These are phyloP conservation scores for Isichthys henryi DNA, from an alignment of 2,113 vertebrate genomes.

Conservation along the genomic window DNA sequence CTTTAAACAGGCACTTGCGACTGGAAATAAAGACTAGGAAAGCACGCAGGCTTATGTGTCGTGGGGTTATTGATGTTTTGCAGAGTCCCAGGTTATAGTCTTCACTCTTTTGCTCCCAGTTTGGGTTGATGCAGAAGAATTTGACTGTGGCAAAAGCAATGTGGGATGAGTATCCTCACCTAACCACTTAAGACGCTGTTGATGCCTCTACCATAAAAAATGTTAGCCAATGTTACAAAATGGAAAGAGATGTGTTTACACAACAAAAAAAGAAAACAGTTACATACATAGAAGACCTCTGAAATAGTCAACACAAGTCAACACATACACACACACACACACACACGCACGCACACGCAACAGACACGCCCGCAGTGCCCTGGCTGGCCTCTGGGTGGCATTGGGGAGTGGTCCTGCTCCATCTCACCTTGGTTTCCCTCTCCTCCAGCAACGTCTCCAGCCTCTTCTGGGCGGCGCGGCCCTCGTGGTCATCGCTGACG, in stretches of 20 bases:
- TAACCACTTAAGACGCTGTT: constrained; percentile 88
- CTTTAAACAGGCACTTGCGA: neutral
- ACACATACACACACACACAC: constrained; percentile 28
- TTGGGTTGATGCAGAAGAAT: constrained; percentile 88
- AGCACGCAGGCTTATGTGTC: neutral
- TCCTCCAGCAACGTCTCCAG: constrained; percentile 96
- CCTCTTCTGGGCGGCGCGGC: constrained; percentile 92
- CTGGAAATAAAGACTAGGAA: neutral
- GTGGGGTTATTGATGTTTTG: constrained; percentile 68
- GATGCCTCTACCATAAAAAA: constrained; percentile 73
- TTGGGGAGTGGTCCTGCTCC: neutral
- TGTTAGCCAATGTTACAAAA: constrained; percentile 87
- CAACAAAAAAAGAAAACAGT: constrained; percentile 73
- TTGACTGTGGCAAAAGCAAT: constrained; percentile 90
- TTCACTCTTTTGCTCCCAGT: constrained; percentile 70
- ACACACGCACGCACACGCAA: constrained; percentile 15
- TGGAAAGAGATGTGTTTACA: constrained; percentile 91
- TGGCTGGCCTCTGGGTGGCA: neutral
- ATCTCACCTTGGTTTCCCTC: constrained; percentile 92
- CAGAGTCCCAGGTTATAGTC: constrained; percentile 91
- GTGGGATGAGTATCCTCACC: constrained; percentile 96
- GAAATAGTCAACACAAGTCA: constrained; percentile 39
- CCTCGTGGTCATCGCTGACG: constrained; percentile 95
- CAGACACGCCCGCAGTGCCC: neutral
- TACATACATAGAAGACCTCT: constrained; percentile 73